Evolutionary conservation across 2,797 vertebrate species (phyloP).

Genomic region (Mormyrus proboscirostris): DNA sequence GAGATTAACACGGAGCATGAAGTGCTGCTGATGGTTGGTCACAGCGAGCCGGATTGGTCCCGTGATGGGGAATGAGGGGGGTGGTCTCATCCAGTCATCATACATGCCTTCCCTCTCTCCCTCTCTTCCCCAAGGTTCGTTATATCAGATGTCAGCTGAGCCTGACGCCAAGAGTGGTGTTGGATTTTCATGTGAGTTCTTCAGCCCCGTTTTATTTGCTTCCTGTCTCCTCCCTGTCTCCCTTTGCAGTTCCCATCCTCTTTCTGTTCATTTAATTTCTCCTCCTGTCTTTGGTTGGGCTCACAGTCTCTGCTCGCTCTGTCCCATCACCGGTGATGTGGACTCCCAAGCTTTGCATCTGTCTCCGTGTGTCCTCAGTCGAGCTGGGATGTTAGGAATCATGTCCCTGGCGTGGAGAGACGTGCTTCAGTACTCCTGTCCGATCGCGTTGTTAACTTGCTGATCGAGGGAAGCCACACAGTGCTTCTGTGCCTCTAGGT

Average conservation of each 20-base stretch:
- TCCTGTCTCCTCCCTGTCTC: constrained; percentile 44
- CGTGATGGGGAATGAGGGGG: not conserved
- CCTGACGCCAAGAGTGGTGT: constrained; percentile 91
- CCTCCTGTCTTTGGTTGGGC: constrained; percentile 36
- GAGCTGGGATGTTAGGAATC: not conserved
- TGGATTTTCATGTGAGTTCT: constrained; percentile 97
- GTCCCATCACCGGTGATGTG: not conserved
- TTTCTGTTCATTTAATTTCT: constrained; percentile 41
- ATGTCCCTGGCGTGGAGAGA: not conserved
- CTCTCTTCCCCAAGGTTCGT: constrained; percentile 79
- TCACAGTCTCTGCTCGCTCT: constrained; percentile 25
- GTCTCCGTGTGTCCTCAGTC: not conserved
- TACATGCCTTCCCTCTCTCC: constrained; percentile 57
- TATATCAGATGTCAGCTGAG: constrained; percentile 96
- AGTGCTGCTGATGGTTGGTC: not conserved
- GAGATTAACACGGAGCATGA: not conserved
- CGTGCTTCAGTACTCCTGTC: not conserved
- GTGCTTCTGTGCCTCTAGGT: not conserved
- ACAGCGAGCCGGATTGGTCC: not conserved
- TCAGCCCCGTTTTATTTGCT: constrained; percentile 58
- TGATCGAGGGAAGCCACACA: not conserved
- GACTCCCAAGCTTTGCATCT: not conserved
- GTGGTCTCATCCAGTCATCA: not conserved
- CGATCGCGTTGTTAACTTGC: not conserved
- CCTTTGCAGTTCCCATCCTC: not conserved